Evolutionary conservation across 2,113 vertebrate genomes (phyloP).

Genomic region (Sardina pilchardus): DNA sequence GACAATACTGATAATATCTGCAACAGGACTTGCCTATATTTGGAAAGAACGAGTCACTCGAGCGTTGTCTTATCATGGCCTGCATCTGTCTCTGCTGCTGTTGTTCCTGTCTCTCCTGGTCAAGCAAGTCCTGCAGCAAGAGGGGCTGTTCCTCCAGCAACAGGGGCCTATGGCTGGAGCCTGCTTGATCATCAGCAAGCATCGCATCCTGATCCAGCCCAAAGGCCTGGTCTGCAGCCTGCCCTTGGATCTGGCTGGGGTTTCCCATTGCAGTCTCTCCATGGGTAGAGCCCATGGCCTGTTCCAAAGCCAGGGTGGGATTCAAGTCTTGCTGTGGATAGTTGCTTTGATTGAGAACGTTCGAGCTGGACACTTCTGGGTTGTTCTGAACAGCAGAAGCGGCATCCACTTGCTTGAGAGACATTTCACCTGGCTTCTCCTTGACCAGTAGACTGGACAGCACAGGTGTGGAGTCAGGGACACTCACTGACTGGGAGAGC

Average conservation of each 20-base stretch:
- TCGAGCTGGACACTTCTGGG: constrained; percentile 67
- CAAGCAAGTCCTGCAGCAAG: constrained; percentile 93
- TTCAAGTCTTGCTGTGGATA: constrained; percentile 66
- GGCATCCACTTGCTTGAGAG: constrained; percentile 67
- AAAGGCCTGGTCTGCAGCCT: constrained; percentile 61
- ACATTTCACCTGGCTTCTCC: constrained; percentile 75
- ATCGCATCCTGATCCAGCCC: constrained; percentile 69
- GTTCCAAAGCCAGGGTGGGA: constrained; percentile 68
- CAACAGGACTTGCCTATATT: constrained; percentile 60
- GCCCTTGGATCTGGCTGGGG: constrained; percentile 71
- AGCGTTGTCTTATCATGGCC: constrained; percentile 88
- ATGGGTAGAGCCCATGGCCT: constrained; percentile 76
- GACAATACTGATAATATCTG: too few species aligned
- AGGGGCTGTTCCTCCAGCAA: constrained; percentile 94
- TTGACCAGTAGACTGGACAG: constrained; percentile 78
- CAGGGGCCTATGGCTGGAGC: constrained; percentile 81
- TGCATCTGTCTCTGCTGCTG: constrained; percentile 98
- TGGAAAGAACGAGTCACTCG: constrained; percentile 81
- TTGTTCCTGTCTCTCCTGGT: constrained; percentile 96
- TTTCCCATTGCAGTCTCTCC: constrained; percentile 67
- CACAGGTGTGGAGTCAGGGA: constrained; percentile 73
- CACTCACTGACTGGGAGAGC: constrained; percentile 81
- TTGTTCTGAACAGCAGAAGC: constrained; percentile 68
- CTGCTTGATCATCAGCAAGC: constrained; percentile 74
- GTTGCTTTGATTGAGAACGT: constrained; percentile 64